Evolutionary conservation across 2,888 invertebrate species (phyloP).

Genomic region (Cryptus viduatorius): DNA sequence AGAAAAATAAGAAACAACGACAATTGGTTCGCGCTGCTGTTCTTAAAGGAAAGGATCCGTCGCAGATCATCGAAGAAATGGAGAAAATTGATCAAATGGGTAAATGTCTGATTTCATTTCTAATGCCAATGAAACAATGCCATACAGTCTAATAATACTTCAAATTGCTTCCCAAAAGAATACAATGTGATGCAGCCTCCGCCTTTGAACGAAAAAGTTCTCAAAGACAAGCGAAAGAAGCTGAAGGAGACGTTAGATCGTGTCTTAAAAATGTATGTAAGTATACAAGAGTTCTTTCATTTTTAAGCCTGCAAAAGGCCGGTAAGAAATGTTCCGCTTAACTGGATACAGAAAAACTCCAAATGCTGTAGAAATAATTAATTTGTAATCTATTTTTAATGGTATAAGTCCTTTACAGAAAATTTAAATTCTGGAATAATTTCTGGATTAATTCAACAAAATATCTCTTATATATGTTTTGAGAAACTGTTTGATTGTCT

Average conservation of each 20-base stretch:
- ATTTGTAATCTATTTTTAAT: too few species aligned
- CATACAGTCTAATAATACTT: not conserved
- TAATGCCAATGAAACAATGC: not conserved
- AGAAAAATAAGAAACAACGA: constrained; percentile 99
- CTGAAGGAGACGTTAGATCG: constrained; percentile 97
- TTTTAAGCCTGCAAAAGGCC: not conserved
- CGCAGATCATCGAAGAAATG: constrained; percentile 97
- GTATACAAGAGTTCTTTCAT: constrained; percentile 83
- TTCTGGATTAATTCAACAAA: too few species aligned
- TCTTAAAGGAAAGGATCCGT: constrained; percentile 98
- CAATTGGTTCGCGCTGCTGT: constrained; percentile 98
- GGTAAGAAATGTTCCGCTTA: constrained; percentile 32
- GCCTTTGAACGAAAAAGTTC: constrained; percentile 97
- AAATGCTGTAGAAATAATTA: not conserved
- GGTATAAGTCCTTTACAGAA: too few species aligned
- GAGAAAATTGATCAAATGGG: constrained; percentile 99
- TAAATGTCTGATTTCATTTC: constrained; percentile 81
- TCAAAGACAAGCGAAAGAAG: constrained; percentile 98
- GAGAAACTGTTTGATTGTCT: too few species aligned
- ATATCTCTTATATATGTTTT: too few species aligned
- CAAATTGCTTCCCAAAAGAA: constrained; percentile 87
- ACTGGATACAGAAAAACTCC: not conserved
- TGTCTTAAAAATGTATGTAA: constrained; percentile 97
- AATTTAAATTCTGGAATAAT: too few species aligned
- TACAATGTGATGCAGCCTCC: constrained; percentile 98